A percentile compares a stretch with the other conserved stretches of the same genome.
These are phyloP conservation scores for Megaustenia siamemsis DNA, from an alignment of 2,888 invertebrate genomes.

Conservation along the genomic window DNA sequence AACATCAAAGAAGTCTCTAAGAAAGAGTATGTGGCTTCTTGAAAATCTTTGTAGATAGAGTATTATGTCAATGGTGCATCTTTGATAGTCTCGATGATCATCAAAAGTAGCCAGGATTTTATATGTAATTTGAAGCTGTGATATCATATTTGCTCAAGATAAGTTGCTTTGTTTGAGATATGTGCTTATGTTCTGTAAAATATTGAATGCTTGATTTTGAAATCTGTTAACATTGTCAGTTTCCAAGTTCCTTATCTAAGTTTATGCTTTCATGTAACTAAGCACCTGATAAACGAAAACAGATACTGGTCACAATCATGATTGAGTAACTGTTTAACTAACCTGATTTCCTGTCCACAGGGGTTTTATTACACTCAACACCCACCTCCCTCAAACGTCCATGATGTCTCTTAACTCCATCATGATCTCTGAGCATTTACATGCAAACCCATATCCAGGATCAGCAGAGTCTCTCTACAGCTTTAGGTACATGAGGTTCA, in stretches of 20 bases:
- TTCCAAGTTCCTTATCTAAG: not conserved
- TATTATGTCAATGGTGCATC: too few species aligned
- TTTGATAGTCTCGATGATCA: too few species aligned
- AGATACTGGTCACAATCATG: not conserved
- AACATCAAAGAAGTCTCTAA: too few species aligned
- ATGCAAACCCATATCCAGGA: slow-evolving; percentile 26
- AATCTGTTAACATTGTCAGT: too few species aligned
- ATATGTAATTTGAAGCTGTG: too few species aligned
- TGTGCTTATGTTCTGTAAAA: too few species aligned
- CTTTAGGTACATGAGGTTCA: slow-evolving; percentile 37
- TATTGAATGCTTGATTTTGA: too few species aligned
- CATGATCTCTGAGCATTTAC: slow-evolving; percentile 60
- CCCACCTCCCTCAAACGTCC: slow-evolving; percentile 71
- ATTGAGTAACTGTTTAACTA: not conserved
- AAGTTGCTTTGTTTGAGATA: too few species aligned
- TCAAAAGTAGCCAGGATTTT: too few species aligned
- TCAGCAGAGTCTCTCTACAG: slow-evolving; percentile 38
- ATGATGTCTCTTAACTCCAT: slow-evolving; percentile 70
- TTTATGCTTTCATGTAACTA: not conserved
- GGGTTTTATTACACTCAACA: slow-evolving; percentile 72
- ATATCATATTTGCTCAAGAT: too few species aligned
- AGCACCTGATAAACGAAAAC: not conserved
- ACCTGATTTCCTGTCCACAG: slow-evolving; percentile 60
- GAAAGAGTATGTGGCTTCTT: too few species aligned
- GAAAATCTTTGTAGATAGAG: too few species aligned